Percentiles rank a stretch among this genome's conserved stretches.
Conservation (phyloP, 2,888 invertebrate species). For the Pyralis farinalis region DNA sequence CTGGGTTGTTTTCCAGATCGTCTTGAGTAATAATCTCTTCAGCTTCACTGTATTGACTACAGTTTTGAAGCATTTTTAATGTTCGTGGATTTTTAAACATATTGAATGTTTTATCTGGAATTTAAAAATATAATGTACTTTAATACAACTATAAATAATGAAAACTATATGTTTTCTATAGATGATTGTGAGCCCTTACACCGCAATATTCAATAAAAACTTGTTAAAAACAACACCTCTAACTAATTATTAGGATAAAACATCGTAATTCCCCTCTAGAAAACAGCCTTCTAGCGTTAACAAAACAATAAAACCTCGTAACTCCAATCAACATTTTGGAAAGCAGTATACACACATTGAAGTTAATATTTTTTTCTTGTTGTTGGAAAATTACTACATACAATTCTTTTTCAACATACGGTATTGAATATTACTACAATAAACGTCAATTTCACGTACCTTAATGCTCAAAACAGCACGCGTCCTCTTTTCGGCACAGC, state of each 20-base stretch:
- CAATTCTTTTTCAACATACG: neutral
- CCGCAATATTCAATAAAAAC: neutral
- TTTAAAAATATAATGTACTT: neutral
- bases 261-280: neutral
- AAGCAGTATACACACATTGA: neutral
- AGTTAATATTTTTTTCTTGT: conserved; percentile 1
- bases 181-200: neutral
- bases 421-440: conserved; percentile 1
- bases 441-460: neutral
- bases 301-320: neutral
- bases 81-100: neutral
- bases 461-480: neutral
- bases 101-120: neutral
- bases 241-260: neutral
- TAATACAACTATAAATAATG: neutral
- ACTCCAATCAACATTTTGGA: neutral
- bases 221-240: neutral
- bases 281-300: neutral
- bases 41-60: neutral
- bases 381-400: conserved; percentile 2
- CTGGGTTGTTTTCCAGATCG: neutral
- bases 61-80: neutral
- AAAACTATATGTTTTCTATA: neutral
- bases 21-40: neutral
- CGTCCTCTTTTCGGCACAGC: neutral